phyloP scores from a whole-genome alignment of 2,113 vertebrate genomes.

The Embiotoca jacksoni region DNA sequence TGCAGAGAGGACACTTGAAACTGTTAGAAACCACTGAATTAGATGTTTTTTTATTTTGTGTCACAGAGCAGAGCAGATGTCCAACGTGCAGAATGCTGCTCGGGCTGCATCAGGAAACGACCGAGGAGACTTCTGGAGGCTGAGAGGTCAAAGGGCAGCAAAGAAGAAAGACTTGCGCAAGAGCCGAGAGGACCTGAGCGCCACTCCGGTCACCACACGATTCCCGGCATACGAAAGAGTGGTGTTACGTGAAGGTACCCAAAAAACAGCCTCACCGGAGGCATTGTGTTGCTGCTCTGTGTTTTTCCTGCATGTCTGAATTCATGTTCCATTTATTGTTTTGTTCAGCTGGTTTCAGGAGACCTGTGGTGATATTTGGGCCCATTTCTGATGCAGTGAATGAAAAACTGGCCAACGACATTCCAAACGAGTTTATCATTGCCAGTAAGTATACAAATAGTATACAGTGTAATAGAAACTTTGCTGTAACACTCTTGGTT shows the following conservation, averaged over 20 bases:
- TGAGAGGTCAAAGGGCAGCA: conserved; percentile 93
- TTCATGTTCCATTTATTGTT: neutral
- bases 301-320: neutral
- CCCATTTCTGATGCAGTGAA: conserved; percentile 93
- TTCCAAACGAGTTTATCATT: conserved; percentile 88
- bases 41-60: neutral
- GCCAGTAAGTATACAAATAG: conserved; percentile 88
- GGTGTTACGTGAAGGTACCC: conserved; percentile 91
- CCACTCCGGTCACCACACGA: conserved; percentile 87
- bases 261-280: neutral
- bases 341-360: conserved; percentile 92
- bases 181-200: conserved; percentile 92
- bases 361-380: conserved; percentile 95
- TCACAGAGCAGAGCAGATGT: conserved; percentile 95
- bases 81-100: conserved; percentile 94
- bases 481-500: too few relatives aligned
- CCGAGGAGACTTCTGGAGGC: conserved; percentile 97
- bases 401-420: conserved; percentile 90
- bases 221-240: conserved; percentile 97
- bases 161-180: conserved; percentile 95
- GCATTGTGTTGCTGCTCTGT: neutral
- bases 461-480: too few relatives aligned
- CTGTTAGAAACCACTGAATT: neutral
- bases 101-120: conserved; percentile 88
- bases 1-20: neutral